These are phyloP conservation scores for Zele albiditarsus DNA, from an alignment of 2,888 invertebrate species.

Conservation along the genomic window DNA sequence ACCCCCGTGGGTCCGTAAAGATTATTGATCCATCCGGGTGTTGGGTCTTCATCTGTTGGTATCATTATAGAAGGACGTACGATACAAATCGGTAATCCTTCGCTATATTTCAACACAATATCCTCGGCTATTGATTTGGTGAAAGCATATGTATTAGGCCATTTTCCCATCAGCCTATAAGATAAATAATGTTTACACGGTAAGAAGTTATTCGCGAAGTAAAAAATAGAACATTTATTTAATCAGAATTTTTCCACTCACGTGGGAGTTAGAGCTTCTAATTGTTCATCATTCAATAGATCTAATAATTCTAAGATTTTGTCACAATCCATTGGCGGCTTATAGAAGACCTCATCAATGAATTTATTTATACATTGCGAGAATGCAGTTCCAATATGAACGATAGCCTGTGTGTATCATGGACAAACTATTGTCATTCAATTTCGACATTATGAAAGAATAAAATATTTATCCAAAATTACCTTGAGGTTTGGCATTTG, in stretches of 20 bases:
- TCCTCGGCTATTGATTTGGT: constrained; percentile 84
- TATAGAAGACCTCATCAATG: constrained; percentile 67
- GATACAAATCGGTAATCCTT: constrained; percentile 78
- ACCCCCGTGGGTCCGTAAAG: constrained; percentile 80
- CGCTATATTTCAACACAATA: constrained; percentile 75
- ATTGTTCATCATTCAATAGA: constrained; percentile 60
- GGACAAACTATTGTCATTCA: neutral
- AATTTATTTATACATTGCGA: constrained; percentile 60
- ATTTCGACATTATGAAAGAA: neutral
- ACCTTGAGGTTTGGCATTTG: constrained; percentile 80
- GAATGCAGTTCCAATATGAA: constrained; percentile 69
- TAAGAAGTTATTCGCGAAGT: too few species aligned
- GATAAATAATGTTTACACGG: neutral
- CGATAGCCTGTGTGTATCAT: constrained; percentile 60
- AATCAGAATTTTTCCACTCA: constrained; percentile 50
- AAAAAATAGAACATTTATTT: neutral
- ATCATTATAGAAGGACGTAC: constrained; percentile 80
- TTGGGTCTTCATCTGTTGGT: constrained; percentile 71
- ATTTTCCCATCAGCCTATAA: constrained; percentile 73
- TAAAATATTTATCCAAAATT: neutral
- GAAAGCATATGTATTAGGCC: constrained; percentile 84
- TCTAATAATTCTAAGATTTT: constrained; percentile 61
- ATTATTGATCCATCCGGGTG: constrained; percentile 81
- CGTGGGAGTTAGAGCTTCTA: constrained; percentile 61
- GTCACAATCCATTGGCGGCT: constrained; percentile 60